These are phyloP conservation scores for Myotis yumanensis DNA, from an alignment of 2,113 vertebrate species.

Conservation along the genomic window DNA sequence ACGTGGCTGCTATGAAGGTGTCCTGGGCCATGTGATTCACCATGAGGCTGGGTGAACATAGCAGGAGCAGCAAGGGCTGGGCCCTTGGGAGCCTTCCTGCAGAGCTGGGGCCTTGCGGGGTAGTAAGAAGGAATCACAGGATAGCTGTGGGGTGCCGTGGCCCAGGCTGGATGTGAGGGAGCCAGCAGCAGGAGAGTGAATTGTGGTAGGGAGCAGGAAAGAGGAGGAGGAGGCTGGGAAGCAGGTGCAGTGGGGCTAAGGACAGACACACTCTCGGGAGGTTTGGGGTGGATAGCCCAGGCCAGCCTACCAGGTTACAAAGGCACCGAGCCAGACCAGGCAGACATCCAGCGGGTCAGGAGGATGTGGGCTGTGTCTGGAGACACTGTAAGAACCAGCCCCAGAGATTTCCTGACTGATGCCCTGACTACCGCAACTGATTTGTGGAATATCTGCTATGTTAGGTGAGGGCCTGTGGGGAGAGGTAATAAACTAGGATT, in stretches of 20 bases:
- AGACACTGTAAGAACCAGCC: background rate
- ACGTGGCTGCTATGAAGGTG: background rate
- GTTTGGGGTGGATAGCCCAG: background rate
- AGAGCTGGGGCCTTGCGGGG: background rate
- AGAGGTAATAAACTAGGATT: background rate
- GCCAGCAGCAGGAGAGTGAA: background rate
- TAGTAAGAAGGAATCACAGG: background rate
- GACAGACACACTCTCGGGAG: background rate
- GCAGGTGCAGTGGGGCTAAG: background rate
- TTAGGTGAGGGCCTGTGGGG: background rate
- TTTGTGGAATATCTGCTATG: background rate
- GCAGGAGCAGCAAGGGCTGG: background rate
- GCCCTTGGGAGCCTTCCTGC: background rate
- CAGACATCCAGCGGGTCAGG: no score
- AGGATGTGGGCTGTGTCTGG: background rate
- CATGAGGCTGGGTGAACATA: fast-evolving
- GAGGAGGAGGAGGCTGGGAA: background rate
- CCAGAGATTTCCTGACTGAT: background rate
- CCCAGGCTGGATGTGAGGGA: background rate
- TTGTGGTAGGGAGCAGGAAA: background rate
- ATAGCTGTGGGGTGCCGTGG: background rate
- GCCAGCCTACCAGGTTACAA: background rate
- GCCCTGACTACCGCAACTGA: background rate
- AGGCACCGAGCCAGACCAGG: background rate
- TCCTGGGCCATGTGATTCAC: background rate